Percentiles rank a stretch among this genome's conserved stretches.
Conservation (phyloP, 2,888 invertebrate genomes). For the Morpho achilles region DNA sequence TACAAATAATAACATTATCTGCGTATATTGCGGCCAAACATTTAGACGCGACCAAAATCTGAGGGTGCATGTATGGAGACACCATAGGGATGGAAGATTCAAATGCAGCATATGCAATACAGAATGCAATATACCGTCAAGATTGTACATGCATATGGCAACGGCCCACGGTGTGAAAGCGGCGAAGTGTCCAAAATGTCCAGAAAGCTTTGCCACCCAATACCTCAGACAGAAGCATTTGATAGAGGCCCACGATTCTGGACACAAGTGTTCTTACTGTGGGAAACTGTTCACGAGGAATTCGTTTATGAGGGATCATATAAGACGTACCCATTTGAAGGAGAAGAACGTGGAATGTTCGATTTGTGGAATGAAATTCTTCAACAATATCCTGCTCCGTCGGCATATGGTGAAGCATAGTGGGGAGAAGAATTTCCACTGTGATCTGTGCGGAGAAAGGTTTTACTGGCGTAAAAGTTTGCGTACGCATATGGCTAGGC, state of each 20-base stretch:
- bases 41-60: conserved; percentile 68
- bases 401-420: conserved; percentile 71
- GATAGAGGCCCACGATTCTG: conserved; percentile 70
- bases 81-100: conserved; percentile 63
- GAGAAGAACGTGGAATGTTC: conserved; percentile 68
- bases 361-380: conserved; percentile 68
- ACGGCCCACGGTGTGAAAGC: conserved; percentile 65
- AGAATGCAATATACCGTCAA: conserved; percentile 66
- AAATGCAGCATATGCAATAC: conserved; percentile 62
- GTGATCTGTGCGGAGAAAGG: conserved; percentile 80
- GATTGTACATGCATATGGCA: conserved; percentile 72
- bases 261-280: conserved; percentile 66
- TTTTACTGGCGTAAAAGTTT: conserved; percentile 81
- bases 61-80: conserved; percentile 67
- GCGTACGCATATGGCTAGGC: conserved; percentile 75
- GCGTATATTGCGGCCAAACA: conserved; percentile 67
- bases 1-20: conserved; percentile 68
- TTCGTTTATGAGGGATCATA: conserved; percentile 64
- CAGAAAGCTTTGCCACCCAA: conserved; percentile 71
- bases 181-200: conserved; percentile 65
- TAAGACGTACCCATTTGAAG: conserved; percentile 63
- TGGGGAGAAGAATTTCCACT: conserved; percentile 78
- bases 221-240: conserved; percentile 74
- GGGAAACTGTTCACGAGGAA: conserved; percentile 62
- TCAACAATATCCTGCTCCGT: conserved; percentile 61